Evolutionary conservation across 2,113 vertebrate genomes (phyloP).

Genomic region (Ctenodactylus gundi): DNA sequence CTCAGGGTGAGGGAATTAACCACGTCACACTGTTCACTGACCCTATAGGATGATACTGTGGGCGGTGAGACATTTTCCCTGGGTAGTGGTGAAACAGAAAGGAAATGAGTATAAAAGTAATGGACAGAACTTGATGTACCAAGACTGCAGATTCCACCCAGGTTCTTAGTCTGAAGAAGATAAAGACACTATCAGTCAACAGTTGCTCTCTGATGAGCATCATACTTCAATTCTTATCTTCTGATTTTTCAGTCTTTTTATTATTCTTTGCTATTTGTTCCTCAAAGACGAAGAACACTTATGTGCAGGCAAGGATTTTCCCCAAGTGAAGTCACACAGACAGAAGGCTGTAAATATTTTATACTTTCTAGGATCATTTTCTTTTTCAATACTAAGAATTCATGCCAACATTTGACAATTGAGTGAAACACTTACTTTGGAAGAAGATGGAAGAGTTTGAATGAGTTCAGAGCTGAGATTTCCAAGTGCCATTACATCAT

Average conservation of each 20-base stretch:
- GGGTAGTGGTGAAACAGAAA: neutral
- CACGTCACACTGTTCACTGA: neutral
- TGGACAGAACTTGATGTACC: neutral
- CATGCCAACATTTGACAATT: neutral
- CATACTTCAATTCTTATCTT: neutral
- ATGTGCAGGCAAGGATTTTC: slow-evolving; percentile 38
- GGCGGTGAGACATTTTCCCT: neutral
- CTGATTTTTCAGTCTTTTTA: slow-evolving; percentile 46
- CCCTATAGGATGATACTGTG: fast-evolving
- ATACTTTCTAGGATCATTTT: slow-evolving; percentile 38
- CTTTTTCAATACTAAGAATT: slow-evolving; percentile 44
- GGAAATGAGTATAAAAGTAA: neutral
- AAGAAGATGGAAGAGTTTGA: neutral
- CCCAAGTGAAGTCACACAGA: slow-evolving; percentile 44
- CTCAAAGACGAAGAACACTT: slow-evolving; percentile 37
- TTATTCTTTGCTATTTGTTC: slow-evolving; percentile 57
- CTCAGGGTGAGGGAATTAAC: neutral
- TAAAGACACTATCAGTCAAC: no score
- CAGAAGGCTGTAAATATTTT: slow-evolving; percentile 55
- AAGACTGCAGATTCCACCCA: fast-evolving
- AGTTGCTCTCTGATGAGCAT: neutral
- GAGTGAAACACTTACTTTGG: neutral
- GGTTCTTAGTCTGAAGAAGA: neutral
- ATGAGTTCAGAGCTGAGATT: neutral
- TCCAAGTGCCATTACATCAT: neutral